Base-by-base conservation (phyloP, 2,113 vertebrate species). In the Vidua macroura region DNA sequence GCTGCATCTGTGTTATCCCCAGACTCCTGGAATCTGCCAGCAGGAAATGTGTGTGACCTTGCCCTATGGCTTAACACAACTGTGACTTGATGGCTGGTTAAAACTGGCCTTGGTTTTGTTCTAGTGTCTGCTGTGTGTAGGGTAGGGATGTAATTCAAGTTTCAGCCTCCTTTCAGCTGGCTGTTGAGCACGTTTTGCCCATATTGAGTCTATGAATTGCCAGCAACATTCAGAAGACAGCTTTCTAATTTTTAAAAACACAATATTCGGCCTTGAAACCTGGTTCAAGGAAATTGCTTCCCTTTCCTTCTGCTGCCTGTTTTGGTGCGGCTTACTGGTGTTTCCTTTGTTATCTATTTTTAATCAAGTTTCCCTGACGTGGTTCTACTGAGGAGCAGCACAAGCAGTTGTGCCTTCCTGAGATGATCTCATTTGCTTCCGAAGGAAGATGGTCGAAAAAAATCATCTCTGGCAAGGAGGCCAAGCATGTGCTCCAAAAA, bases 301-400 rank as follows among this genome's bases (percentile, higher is more conserved):
- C 70, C 27, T 91, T 95, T 66, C 60, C 77, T 88, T 74, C 64
- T 82, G 19, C 23, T 72, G 28, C 23, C 56, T 80, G 7, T 68
- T 88, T 77, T 91, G 77, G 81, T 46, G 69, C 66, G 93, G 91
- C 86, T 92, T 51, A 31, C 51, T 51, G 15, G 24, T 2, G 11
- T 95, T 97, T 97, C 95, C 96, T 96, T 62, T 69, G 21, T 89
- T 82, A 56, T 74, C 70, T 90, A 83, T 90, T 94, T 89, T 46
- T 80, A 63, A 39, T 48, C 44, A 44, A 35, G 2, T 70, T 81
- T 87, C 67, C 83, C 60, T 10, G 12, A 9, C 1, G 7, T 60
- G n/a, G 27, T 44, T 87, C 56, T 89, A 7, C 63, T 67, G 67
- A 91, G 79, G 60, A 86, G 69, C 39, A 58, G 68, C 78, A 75